A percentile compares a stretch with the other conserved stretches of the same genome.
Conservation (phyloP, 2,797 vertebrate species). For the Pagetopsis macropterus region DNA sequence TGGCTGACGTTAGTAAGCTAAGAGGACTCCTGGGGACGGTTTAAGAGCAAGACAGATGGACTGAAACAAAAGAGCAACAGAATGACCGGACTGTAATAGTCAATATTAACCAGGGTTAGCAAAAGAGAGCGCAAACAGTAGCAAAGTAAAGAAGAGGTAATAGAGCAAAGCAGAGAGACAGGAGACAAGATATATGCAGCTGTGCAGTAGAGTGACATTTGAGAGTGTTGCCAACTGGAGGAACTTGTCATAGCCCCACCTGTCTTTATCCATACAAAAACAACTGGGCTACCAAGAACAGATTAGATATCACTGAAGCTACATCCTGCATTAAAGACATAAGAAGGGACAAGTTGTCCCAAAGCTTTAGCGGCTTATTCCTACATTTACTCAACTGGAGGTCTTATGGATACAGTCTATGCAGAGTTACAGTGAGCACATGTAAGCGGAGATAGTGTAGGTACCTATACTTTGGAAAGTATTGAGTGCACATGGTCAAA, state of each 20-base stretch:
- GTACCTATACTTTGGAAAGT: background rate
- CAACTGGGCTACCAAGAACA: constrained; percentile 55
- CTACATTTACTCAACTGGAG: constrained; percentile 14
- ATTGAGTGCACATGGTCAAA: background rate
- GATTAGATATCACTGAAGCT: constrained; percentile 59
- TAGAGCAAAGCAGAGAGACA: constrained; percentile 27
- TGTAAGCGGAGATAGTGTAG: background rate
- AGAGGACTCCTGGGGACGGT: constrained; percentile 47
- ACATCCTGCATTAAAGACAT: constrained; percentile 41
- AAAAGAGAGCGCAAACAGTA: constrained; percentile 4
- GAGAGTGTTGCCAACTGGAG: constrained; percentile 71
- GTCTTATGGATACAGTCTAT: constrained; percentile 11
- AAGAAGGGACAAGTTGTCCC: background rate
- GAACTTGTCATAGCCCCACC: constrained; percentile 71
- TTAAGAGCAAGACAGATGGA: constrained; percentile 27
- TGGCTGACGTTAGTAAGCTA: constrained; percentile 41
- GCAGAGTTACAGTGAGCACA: background rate
- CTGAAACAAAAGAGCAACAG: background rate
- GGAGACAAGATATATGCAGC: constrained; percentile 40
- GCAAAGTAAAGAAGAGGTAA: constrained; percentile 6
- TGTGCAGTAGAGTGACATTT: constrained; percentile 68
- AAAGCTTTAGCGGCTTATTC: constrained; percentile 11
- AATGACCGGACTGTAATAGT: no score
- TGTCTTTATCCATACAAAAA: constrained; percentile 76
- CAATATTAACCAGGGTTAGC: constrained; percentile 2